phyloP scores from a whole-genome alignment of 2,113 vertebrate species.

The Silurus glanis region DNA sequence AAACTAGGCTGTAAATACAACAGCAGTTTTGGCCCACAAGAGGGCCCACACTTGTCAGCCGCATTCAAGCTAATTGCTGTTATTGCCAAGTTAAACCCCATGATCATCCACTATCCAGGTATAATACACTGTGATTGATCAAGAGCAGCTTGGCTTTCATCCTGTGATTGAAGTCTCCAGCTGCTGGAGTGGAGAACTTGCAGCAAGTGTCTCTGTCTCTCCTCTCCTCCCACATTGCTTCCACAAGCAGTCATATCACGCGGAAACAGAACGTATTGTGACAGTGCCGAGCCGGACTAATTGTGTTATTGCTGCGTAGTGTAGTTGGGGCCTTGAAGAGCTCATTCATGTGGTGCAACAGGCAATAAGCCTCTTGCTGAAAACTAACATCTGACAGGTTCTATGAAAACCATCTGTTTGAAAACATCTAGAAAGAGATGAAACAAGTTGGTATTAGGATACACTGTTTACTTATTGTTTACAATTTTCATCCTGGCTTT shows the following conservation, averaged over 20 bases:
- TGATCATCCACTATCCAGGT: slow-evolving; percentile 40
- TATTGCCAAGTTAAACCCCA: slow-evolving; percentile 44
- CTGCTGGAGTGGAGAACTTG: slow-evolving; percentile 17
- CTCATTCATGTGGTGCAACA: slow-evolving; percentile 50
- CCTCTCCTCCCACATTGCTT: slow-evolving; percentile 15
- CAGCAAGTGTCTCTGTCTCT: not conserved
- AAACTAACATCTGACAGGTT: slow-evolving; percentile 6
- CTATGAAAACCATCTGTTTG: not conserved
- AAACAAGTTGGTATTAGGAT: not conserved
- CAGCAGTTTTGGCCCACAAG: not conserved
- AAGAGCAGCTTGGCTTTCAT: slow-evolving; percentile 50
- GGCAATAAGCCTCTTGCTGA: slow-evolving; percentile 43
- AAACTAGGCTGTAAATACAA: not conserved
- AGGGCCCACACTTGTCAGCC: slow-evolving; percentile 21
- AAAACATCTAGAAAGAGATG: not conserved
- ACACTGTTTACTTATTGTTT: not conserved
- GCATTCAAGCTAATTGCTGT: slow-evolving; percentile 40
- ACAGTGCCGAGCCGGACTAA: slow-evolving; percentile 49
- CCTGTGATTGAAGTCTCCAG: slow-evolving; percentile 48
- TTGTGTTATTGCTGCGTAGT: slow-evolving; percentile 46
- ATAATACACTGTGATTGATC: slow-evolving; percentile 43
- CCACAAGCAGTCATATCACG: slow-evolving; percentile 33
- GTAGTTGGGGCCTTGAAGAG: slow-evolving; percentile 44
- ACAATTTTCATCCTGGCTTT: too few relatives aligned
- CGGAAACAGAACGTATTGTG: slow-evolving; percentile 39